Evolutionary conservation across 1,140 invertebrate genomes (phyloP).

Genomic region (Dufourea novaeangliae): DNA sequence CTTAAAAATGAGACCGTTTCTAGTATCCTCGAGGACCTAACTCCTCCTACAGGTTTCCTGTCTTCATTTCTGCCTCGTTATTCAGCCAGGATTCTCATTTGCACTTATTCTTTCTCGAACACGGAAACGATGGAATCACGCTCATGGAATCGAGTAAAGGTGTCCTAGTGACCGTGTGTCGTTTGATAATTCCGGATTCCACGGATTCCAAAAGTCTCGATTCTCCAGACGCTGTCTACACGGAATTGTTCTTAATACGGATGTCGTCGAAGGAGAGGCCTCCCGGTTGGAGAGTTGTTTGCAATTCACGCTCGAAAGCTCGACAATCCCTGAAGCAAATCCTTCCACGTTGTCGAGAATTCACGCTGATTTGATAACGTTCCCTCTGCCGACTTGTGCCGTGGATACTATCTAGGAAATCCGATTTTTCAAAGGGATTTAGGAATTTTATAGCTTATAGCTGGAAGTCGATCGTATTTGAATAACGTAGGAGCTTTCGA

Average conservation of each 20-base stretch:
- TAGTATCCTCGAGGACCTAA: neutral
- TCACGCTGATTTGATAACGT: too few relatives aligned
- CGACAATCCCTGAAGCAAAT: too few relatives aligned
- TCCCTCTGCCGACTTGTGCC: too few relatives aligned
- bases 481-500: too few relatives aligned
- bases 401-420: too few relatives aligned
- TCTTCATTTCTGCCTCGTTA: constrained; percentile 20
- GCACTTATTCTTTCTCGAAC: neutral
- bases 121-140: neutral
- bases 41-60: neutral
- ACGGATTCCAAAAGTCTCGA: neutral
- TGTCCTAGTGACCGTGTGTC: neutral
- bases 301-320: too few relatives aligned
- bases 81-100: neutral
- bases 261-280: neutral
- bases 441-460: too few relatives aligned
- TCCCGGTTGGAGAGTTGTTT: neutral
- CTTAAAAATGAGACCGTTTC: neutral
- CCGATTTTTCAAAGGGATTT: too few relatives aligned
- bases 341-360: too few relatives aligned
- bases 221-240: neutral
- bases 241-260: neutral
- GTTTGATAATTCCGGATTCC: neutral
- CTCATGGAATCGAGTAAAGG: neutral
- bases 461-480: too few relatives aligned